Conservation (phyloP, 2,113 vertebrate species). For the Podarcis cretensis region DNA sequence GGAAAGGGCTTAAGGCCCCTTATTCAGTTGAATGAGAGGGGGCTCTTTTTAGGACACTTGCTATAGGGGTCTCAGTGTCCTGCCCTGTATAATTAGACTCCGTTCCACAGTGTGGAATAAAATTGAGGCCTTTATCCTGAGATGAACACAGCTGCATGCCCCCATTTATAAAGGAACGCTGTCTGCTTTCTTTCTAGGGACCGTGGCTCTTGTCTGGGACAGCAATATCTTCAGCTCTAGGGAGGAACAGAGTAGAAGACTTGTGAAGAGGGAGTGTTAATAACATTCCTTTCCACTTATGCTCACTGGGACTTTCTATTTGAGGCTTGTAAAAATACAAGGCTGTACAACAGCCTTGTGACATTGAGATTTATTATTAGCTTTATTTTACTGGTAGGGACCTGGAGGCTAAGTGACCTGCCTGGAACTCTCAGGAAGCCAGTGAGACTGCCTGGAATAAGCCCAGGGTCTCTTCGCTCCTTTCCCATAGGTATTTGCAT, state of each 20-base stretch:
- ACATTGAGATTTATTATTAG: slow-evolving; percentile 39
- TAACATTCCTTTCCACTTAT: slow-evolving; percentile 60
- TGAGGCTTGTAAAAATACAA: slow-evolving; percentile 52
- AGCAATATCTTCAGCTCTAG: slow-evolving; percentile 55
- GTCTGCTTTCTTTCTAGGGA: slow-evolving; percentile 65
- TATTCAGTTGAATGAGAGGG: slow-evolving; percentile 67
- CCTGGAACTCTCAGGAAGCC: slow-evolving; percentile 2
- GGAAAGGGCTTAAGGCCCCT: slow-evolving; percentile 63
- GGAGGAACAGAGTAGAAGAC: slow-evolving; percentile 52
- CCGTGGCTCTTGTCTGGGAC: slow-evolving; percentile 30
- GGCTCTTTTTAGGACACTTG: slow-evolving; percentile 75
- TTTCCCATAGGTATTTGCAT: background rate
- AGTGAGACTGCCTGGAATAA: background rate
- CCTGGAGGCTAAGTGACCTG: slow-evolving; percentile 41
- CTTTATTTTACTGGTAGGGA: slow-evolving; percentile 23
- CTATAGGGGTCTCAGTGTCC: slow-evolving; percentile 74
- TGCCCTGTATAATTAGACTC: slow-evolving; percentile 76
- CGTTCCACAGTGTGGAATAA: slow-evolving; percentile 68
- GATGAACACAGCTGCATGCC: slow-evolving; percentile 75
- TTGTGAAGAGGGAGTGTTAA: slow-evolving; percentile 58
- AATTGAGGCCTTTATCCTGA: slow-evolving; percentile 77
- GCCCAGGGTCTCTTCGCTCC: background rate
- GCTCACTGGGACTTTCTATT: slow-evolving; percentile 51
- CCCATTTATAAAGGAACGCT: slow-evolving; percentile 75
- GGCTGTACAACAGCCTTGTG: slow-evolving; percentile 36